A percentile compares a stretch with the other conserved stretches of the same genome.
phyloP scores from a whole-genome alignment of 1,140 invertebrate species.

The Anastrepha ludens region DNA sequence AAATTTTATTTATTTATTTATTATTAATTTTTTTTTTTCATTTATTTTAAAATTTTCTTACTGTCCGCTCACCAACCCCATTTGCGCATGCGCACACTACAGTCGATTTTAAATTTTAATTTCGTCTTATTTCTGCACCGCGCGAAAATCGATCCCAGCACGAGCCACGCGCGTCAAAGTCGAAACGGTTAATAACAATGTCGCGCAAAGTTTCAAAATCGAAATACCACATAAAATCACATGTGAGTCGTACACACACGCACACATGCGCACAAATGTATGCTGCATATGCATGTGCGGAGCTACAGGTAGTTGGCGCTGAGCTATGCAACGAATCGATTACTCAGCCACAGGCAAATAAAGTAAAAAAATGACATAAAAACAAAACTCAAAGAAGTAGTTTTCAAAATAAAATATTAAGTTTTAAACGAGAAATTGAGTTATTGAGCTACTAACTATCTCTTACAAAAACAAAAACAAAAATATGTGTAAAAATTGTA shows the following conservation, averaged over 20 bases:
- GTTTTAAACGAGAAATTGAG: not conserved
- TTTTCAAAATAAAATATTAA: not conserved
- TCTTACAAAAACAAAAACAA: not conserved
- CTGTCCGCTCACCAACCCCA: not conserved
- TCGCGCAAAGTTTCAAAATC: constrained; percentile 72
- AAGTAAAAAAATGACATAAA: not conserved
- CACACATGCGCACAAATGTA: not conserved
- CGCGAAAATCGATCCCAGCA: not conserved
- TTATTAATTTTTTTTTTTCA: too few relatives aligned
- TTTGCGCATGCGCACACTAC: not conserved
- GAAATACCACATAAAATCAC: constrained; percentile 64
- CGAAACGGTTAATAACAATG: constrained; percentile 73
- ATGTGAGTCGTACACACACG: constrained; percentile 57
- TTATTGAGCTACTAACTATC: not conserved
- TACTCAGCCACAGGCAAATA: not conserved
- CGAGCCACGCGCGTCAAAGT: constrained; percentile 69
- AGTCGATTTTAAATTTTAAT: not conserved
- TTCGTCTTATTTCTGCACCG: not conserved
- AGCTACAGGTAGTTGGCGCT: not conserved
- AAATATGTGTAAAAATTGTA: not conserved
- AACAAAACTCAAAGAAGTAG: not conserved
- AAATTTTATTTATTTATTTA: too few relatives aligned
- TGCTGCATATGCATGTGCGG: not conserved
- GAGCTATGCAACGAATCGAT: not conserved
- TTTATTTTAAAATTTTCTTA: not conserved